phyloP scores from a whole-genome alignment of 1,140 invertebrate genomes.

The Rhynchophorus ferrugineus region DNA sequence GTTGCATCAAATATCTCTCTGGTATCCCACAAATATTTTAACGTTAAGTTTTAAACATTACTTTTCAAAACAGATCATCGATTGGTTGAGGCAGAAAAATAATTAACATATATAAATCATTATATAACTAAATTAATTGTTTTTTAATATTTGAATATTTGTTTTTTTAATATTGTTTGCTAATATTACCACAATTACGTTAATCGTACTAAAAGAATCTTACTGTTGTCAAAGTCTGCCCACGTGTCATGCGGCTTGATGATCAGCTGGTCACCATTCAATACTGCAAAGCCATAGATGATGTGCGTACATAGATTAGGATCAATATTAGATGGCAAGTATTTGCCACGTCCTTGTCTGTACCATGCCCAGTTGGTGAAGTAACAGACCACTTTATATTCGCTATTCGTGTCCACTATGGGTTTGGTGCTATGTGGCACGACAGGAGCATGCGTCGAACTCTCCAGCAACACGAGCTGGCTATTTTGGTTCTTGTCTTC shows the following conservation, averaged over 20 bases:
- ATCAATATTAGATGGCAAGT: conserved; percentile 58
- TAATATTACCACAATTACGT: not conserved
- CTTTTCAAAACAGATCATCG: no score
- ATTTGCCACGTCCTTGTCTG: conserved; percentile 53
- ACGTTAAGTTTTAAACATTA: no score
- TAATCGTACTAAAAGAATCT: conserved; percentile 15
- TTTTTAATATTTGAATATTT: no score
- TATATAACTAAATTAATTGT: no score
- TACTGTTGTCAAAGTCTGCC: conserved; percentile 61
- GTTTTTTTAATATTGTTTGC: not conserved
- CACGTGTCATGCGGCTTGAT: conserved; percentile 62
- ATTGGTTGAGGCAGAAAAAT: no score
- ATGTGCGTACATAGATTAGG: conserved; percentile 63
- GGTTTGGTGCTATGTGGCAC: conserved; percentile 11
- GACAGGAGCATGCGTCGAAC: conserved; percentile 3
- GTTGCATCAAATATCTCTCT: no score
- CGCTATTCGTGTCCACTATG: conserved; percentile 33
- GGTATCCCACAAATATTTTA: no score
- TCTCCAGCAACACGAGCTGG: not conserved
- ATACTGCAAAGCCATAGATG: conserved; percentile 64
- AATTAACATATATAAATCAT: no score
- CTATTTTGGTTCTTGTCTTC: not conserved
- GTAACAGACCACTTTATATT: conserved; percentile 60
- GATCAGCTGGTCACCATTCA: conserved; percentile 49
- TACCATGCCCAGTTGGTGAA: conserved; percentile 68